A percentile compares a stretch with the other conserved stretches of the same genome.
Conservation (phyloP, 2,888 invertebrate genomes). For the Phania funesta region DNA sequence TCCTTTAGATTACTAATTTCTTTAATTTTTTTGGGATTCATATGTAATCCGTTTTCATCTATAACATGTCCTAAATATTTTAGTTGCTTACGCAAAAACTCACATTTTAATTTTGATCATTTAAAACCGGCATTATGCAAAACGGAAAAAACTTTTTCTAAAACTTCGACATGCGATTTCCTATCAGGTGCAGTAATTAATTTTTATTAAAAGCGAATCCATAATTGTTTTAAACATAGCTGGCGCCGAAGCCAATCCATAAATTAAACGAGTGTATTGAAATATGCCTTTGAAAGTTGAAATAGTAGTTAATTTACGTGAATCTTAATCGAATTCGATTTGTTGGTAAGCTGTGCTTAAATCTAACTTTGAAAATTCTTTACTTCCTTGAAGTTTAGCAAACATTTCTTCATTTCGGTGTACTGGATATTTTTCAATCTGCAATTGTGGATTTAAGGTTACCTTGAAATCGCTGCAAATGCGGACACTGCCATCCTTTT, state of each 20-base stretch:
- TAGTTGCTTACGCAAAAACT: conserved; percentile 56
- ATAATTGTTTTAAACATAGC: conserved; percentile 74
- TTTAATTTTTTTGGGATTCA: conserved; percentile 68
- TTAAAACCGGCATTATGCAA: conserved; percentile 64
- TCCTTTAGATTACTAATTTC: conserved; percentile 34
- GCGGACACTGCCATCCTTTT: conserved; percentile 53
- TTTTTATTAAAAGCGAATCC: conserved; percentile 71
- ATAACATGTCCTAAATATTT: conserved; percentile 73
- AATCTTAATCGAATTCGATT: conserved; percentile 71
- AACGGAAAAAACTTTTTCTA: conserved; percentile 69
- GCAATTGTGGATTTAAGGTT: conserved; percentile 70
- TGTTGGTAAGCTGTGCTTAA: conserved; percentile 57
- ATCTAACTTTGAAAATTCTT: conserved; percentile 35
- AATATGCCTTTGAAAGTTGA: conserved; percentile 68
- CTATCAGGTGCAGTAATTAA: conserved; percentile 36
- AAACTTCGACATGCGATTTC: conserved; percentile 69
- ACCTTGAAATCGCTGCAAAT: conserved; percentile 60
- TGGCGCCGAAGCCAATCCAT: conserved; percentile 75
- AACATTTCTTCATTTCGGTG: conserved; percentile 71
- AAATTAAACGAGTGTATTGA: conserved; percentile 69
- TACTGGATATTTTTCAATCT: conserved; percentile 70
- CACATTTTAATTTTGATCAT: conserved; percentile 67
- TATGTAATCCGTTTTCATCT: conserved; percentile 71
- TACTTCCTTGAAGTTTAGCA: conserved; percentile 55
- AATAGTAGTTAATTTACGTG: conserved; percentile 70